phyloP scores from a whole-genome alignment of 2,113 vertebrate species.

The Sapajus apella region DNA sequence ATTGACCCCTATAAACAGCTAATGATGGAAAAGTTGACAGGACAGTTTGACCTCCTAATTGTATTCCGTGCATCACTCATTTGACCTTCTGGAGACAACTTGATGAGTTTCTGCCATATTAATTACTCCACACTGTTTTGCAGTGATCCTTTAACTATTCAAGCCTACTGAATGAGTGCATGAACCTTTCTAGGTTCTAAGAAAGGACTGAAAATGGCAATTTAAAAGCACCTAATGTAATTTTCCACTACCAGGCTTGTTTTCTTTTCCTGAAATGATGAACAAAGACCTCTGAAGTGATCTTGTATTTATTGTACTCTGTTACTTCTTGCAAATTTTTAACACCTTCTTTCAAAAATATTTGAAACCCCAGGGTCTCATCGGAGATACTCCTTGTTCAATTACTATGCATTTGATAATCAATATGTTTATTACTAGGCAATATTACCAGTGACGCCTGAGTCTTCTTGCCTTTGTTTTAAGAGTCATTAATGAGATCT shows the following conservation, averaged over 20 bases:
- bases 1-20: conserved; percentile 59
- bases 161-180: neutral
- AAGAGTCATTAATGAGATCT: conserved; percentile 40
- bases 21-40: conserved; percentile 72
- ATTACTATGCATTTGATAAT: neutral
- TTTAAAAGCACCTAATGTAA: neutral
- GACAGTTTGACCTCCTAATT: conserved; percentile 68
- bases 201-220: neutral
- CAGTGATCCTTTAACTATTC: conserved; percentile 24
- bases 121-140: conserved; percentile 67
- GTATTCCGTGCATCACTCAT: conserved; percentile 40
- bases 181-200: neutral
- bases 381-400: neutral
- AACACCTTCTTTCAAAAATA: conserved; percentile 22
- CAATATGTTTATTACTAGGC: neutral
- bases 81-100: conserved; percentile 74
- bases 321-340: conserved; percentile 13
- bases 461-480: conserved; percentile 9
- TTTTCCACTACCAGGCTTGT: neutral
- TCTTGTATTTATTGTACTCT: neutral
- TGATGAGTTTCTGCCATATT: conserved; percentile 76
- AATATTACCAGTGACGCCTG: neutral
- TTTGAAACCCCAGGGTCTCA: neutral
- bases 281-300: neutral
- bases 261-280: neutral